Percentiles rank a stretch among this genome's conserved stretches.
phyloP scores from a whole-genome alignment of 2,888 invertebrate genomes.

The Eupithecia dodoneata region DNA sequence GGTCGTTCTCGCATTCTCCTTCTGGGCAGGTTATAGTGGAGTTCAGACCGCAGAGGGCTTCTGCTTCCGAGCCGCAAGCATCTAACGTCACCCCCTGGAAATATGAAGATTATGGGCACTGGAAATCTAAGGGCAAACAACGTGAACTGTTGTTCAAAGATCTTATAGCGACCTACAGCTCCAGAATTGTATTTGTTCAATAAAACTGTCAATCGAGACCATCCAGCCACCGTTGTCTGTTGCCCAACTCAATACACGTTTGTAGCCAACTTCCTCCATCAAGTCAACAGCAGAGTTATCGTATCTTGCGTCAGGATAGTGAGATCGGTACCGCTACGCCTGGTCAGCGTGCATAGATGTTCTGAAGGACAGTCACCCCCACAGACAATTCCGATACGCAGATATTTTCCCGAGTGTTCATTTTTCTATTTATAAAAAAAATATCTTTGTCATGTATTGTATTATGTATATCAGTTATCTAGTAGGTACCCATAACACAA shows the following conservation, averaged over 20 bases:
- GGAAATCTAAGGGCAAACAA: background rate
- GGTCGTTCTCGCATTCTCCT: slow-evolving; percentile 74
- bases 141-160: background rate
- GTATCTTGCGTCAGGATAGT: slow-evolving; percentile 81
- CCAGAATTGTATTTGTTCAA: slow-evolving; percentile 61
- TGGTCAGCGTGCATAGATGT: slow-evolving; percentile 84
- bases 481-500: no score
- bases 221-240: slow-evolving; percentile 87
- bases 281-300: slow-evolving; percentile 60
- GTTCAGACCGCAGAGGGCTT: slow-evolving; percentile 72
- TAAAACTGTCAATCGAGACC: slow-evolving; percentile 83
- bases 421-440: no score
- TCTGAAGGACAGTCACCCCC: slow-evolving; percentile 83
- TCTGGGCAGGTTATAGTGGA: slow-evolving; percentile 64
- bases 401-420: no score
- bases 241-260: slow-evolving; percentile 52
- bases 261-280: slow-evolving; percentile 56
- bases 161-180: background rate
- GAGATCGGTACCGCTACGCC: slow-evolving; percentile 84
- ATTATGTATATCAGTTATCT: no score
- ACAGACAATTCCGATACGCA: slow-evolving; percentile 56
- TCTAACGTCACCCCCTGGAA: slow-evolving; percentile 66
- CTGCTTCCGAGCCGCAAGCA: slow-evolving; percentile 78
- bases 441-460: no score
- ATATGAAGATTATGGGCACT: background rate